Evolutionary conservation across 2,888 invertebrate genomes (phyloP).

Genomic region (Perdita meconis): DNA sequence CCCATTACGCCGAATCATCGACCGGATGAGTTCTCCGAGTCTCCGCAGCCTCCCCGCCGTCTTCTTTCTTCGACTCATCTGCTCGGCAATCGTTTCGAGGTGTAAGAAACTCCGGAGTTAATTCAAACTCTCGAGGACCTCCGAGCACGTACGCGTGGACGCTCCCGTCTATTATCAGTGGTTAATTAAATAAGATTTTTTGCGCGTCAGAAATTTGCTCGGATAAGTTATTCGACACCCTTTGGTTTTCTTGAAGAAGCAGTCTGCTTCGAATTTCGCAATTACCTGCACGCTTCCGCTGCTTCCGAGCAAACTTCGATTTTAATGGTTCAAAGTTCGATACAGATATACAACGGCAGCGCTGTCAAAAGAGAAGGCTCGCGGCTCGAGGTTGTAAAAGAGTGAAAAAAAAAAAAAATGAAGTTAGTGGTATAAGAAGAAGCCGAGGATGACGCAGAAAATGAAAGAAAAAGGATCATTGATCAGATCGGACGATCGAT

Average conservation of each 20-base stretch:
- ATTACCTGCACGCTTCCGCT: not conserved
- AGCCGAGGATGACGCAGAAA: constrained; percentile 65
- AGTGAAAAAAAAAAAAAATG: constrained; percentile 44
- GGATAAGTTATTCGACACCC: constrained; percentile 31
- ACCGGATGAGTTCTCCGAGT: constrained; percentile 67
- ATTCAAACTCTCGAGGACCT: constrained; percentile 59
- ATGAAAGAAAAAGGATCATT: constrained; percentile 63
- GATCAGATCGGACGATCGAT: constrained; percentile 71
- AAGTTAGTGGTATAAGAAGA: constrained; percentile 46
- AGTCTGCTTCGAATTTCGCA: not conserved
- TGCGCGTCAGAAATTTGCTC: constrained; percentile 31
- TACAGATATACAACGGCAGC: constrained; percentile 32
- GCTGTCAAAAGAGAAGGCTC: constrained; percentile 52
- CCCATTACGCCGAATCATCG: constrained; percentile 81
- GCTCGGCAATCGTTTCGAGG: constrained; percentile 34
- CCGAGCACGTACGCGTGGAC: constrained; percentile 58
- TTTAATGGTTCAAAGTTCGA: not conserved
- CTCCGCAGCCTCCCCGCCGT: constrained; percentile 14
- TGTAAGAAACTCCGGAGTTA: constrained; percentile 63
- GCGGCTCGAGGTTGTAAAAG: constrained; percentile 39
- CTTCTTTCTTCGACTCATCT: constrained; percentile 23
- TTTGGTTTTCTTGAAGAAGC: not conserved
- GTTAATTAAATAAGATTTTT: constrained; percentile 69
- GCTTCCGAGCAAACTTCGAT: not conserved
- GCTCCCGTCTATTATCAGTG: constrained; percentile 51